These are phyloP conservation scores for Emydoidea blandingii DNA, from an alignment of 2,797 vertebrate species.

Conservation along the genomic window DNA sequence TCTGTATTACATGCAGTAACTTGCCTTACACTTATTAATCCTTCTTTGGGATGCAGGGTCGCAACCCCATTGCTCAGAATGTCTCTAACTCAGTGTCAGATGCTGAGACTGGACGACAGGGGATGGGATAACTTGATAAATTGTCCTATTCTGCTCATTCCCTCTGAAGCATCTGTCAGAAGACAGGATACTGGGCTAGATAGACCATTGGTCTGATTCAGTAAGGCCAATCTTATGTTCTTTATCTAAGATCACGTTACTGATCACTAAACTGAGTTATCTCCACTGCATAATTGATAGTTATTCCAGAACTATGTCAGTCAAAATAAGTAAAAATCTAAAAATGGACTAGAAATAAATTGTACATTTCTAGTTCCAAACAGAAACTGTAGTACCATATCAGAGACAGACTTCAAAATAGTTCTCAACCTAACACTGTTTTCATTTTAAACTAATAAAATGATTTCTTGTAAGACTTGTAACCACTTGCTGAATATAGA, in stretches of 20 bases:
- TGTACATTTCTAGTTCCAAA: neutral
- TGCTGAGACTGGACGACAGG: neutral
- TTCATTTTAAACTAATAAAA: neutral
- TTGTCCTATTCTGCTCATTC: neutral
- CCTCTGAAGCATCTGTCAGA: neutral
- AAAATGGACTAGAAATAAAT: neutral
- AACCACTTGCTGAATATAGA: neutral
- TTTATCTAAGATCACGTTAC: neutral
- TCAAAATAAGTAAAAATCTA: neutral
- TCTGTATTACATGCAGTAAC: neutral
- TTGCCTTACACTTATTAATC: neutral
- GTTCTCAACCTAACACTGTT: neutral
- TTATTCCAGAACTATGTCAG: neutral
- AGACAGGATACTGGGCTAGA: neutral
- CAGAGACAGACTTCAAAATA: neutral
- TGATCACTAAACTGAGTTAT: rapidly evolving
- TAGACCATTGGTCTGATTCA: neutral
- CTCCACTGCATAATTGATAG: neutral
- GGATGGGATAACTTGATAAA: neutral
- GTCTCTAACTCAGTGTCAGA: neutral
- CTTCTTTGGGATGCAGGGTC: neutral
- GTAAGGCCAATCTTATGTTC: neutral
- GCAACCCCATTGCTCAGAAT: neutral
- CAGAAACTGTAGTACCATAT: neutral
- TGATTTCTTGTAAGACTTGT: neutral